phyloP scores from a whole-genome alignment of 2,113 vertebrate species.

The Gallinago jamesoni region DNA sequence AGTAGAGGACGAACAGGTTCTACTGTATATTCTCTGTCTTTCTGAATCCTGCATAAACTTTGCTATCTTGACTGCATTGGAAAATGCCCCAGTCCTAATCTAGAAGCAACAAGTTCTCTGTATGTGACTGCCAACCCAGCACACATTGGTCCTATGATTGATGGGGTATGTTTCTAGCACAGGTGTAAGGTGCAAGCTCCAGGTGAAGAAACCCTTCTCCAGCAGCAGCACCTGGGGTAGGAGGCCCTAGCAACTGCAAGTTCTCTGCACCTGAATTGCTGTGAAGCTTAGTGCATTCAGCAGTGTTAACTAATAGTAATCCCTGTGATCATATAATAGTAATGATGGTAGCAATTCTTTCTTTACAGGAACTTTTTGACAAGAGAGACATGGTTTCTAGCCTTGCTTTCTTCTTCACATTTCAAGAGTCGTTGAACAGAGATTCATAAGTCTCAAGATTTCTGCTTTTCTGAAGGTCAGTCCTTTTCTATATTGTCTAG shows the following conservation, averaged over 20 bases:
- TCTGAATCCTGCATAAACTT: background rate
- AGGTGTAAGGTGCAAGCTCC: background rate
- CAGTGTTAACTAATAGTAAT: background rate
- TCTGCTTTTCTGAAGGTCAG: background rate
- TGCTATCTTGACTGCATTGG: background rate
- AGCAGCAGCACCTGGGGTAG: background rate
- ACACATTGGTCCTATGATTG: background rate
- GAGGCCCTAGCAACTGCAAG: background rate
- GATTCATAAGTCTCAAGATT: background rate
- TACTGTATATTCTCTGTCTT: background rate
- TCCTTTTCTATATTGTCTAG: background rate
- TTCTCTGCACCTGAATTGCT: background rate
- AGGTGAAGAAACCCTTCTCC: background rate
- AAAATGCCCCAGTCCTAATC: background rate
- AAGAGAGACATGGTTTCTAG: background rate
- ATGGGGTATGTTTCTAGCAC: background rate
- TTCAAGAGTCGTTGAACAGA: background rate
- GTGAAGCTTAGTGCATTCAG: background rate
- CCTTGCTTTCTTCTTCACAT: accelerated
- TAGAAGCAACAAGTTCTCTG: background rate
- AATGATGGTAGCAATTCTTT: background rate
- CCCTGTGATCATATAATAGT: background rate
- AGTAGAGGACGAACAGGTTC: background rate
- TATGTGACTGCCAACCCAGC: background rate
- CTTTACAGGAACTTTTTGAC: background rate